Conservation (phyloP, 2,888 invertebrate species). For the Troides oblongomaculatus region DNA sequence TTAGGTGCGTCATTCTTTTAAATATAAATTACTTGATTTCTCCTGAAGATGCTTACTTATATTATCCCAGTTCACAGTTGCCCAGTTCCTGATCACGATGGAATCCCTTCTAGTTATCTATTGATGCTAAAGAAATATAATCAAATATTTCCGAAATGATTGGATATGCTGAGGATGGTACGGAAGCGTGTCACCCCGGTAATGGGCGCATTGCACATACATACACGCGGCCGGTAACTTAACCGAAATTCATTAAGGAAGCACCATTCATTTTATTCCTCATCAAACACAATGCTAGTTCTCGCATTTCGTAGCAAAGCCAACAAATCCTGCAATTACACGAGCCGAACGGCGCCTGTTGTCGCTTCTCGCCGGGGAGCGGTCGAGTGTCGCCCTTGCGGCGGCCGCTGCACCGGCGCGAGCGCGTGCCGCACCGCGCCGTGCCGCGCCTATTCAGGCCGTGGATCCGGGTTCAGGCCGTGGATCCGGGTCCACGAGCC, state of each 20-base stretch:
- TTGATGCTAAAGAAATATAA: no score
- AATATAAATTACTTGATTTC: conserved; percentile 23
- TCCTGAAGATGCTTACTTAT: neutral
- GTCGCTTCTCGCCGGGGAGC: conserved; percentile 19
- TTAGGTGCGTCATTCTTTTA: conserved; percentile 45
- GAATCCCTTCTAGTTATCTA: no score
- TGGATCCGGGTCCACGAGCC: no score
- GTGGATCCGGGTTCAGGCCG: no score
- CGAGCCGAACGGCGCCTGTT: conserved; percentile 49
- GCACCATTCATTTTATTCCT: conserved; percentile 70
- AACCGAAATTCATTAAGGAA: conserved; percentile 74
- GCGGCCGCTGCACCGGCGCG: conserved; percentile 9
- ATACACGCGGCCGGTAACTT: conserved; percentile 55
- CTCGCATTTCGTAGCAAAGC: conserved; percentile 70
- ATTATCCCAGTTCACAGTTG: no score
- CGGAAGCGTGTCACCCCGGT: no score
- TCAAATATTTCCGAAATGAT: no score
- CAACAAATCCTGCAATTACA: conserved; percentile 78
- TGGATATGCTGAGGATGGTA: no score
- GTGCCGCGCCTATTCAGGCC: no score
- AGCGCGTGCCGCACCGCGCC: no score
- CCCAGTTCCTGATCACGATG: neutral
- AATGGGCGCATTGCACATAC: no score
- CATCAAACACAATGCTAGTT: conserved; percentile 67
- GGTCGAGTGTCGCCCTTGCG: conserved; percentile 47